A percentile compares a stretch with the other conserved stretches of the same genome.
These are phyloP conservation scores for Blastobasis lacticolella DNA, from an alignment of 2,888 invertebrate species.

Conservation along the genomic window DNA sequence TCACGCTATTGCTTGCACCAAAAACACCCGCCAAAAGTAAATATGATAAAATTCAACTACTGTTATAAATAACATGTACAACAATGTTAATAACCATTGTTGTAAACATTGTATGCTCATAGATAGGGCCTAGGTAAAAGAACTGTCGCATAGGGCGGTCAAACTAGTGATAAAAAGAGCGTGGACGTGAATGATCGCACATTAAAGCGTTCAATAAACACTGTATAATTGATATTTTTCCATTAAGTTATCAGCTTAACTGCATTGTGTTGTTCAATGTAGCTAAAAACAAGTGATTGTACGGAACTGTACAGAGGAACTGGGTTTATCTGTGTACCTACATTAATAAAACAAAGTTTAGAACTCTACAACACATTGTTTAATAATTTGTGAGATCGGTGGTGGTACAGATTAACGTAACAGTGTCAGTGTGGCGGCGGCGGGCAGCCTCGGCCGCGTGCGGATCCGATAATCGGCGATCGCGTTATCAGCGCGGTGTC, in stretches of 20 bases:
- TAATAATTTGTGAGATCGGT: too few species aligned
- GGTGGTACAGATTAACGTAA: neutral
- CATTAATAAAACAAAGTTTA: neutral
- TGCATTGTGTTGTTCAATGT: slow-evolving; percentile 15
- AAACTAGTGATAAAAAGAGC: slow-evolving; percentile 53
- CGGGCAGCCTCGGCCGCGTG: slow-evolving; percentile 3
- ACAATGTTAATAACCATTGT: too few species aligned
- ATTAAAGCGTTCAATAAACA: slow-evolving; percentile 44
- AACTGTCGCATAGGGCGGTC: slow-evolving; percentile 49
- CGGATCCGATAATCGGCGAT: slow-evolving; percentile 53
- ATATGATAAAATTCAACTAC: too few species aligned
- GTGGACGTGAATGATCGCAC: slow-evolving; percentile 44
- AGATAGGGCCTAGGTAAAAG: slow-evolving; percentile 49
- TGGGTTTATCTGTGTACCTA: neutral
- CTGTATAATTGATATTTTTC: slow-evolving; percentile 50
- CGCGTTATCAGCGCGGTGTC: slow-evolving; percentile 55
- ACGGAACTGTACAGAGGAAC: neutral
- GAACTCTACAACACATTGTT: neutral
- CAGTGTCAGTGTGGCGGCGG: neutral
- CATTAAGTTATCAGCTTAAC: slow-evolving; percentile 38
- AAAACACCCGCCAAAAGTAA: too few species aligned
- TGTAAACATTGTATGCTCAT: neutral
- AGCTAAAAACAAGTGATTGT: slow-evolving; percentile 19
- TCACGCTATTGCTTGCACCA: too few species aligned
- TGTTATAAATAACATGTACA: too few species aligned